A percentile compares a stretch with the other conserved stretches of the same genome.
These are phyloP conservation scores for Cottus gobio DNA, from an alignment of 2,113 vertebrate genomes.

Conservation along the genomic window DNA sequence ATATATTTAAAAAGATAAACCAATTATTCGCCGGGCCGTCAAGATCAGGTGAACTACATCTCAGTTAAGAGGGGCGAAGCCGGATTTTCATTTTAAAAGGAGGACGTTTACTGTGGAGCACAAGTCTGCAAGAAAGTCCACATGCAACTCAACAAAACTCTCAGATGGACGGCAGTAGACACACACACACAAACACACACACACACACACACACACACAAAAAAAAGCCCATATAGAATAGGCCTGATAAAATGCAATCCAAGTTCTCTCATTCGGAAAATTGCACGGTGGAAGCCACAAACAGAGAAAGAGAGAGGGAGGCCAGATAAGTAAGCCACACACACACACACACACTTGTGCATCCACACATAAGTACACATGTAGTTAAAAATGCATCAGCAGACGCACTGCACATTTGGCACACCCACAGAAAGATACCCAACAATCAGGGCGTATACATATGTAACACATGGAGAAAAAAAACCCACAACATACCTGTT, in stretches of 20 bases:
- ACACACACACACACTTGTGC: slow-evolving; percentile 6
- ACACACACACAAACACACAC: slow-evolving; percentile 6
- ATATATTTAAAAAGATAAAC: not conserved
- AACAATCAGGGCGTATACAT: not conserved
- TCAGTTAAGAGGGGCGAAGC: not conserved
- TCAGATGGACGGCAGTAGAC: not conserved
- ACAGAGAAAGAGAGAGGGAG: slow-evolving; percentile 37
- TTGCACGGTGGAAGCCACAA: slow-evolving; percentile 62
- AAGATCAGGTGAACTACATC: not conserved
- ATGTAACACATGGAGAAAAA: not conserved
- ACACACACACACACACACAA: too few relatives aligned
- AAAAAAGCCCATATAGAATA: slow-evolving; percentile 27
- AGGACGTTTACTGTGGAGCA: not conserved
- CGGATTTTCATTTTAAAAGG: slow-evolving; percentile 13
- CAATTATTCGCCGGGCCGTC: not conserved
- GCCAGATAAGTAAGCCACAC: slow-evolving; percentile 39
- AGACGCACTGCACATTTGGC: slow-evolving; percentile 3
- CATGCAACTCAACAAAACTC: not conserved
- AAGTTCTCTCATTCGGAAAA: slow-evolving; percentile 69
- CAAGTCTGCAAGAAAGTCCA: slow-evolving; percentile 3
- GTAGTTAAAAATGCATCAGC: slow-evolving; percentile 40
- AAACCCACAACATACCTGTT: slow-evolving; percentile 2
- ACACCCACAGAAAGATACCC: not conserved
- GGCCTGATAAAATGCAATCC: slow-evolving; percentile 61
- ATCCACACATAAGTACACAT: slow-evolving; percentile 34